Base-by-base conservation (phyloP, 2,888 invertebrate genomes). In the Craniophora ligustri region DNA sequence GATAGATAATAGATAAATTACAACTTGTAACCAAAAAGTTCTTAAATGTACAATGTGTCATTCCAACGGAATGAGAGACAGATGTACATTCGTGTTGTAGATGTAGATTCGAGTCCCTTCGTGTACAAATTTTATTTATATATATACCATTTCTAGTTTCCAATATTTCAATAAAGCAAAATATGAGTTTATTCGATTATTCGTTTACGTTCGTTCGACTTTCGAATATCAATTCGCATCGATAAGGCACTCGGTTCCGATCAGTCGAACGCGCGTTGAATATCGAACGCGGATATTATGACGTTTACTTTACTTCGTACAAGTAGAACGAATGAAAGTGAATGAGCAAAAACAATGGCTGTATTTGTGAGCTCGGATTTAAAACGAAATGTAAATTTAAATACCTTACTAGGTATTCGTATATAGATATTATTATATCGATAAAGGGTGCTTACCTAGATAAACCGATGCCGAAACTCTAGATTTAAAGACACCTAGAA, bases 121-220 rank as follows among this genome's bases (percentile, higher is more conserved):
- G n/a, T n/a, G n/a, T n/a, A n/a, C n/a, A n/a, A n/a, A n/a, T n/a
- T n/a, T 10, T 2, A 2, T 10, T 2, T 15, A 8, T 42, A 53
- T 45, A 61, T 61, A 54, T 54, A 58, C 70, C 56, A 49, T 42
- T 14, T 16, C 13, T 16, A 50, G 11, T 16, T 50, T 61, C 59
- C 56, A 53, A 60, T 67, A 67, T 71, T 70, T 58, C 56, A 61
- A 57, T 62, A 51, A 40, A 68, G 28, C 34, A 34, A 49, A 50
- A 54, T 59, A 65, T 46, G 64, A 75, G 49, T 62, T 55, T 55
- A 72, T 70, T 65, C 63, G 63, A 72, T 74, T 70, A 74, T 67
- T 65, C 51, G 56, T 28, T 45, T 45, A 39, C 51, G 16, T 31
- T 54, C 47, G 42, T 55, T 55, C 51, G 61, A 55, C 15, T 34